Base-by-base conservation (phyloP, 2,888 invertebrate genomes). In the Thecophora atra region DNA sequence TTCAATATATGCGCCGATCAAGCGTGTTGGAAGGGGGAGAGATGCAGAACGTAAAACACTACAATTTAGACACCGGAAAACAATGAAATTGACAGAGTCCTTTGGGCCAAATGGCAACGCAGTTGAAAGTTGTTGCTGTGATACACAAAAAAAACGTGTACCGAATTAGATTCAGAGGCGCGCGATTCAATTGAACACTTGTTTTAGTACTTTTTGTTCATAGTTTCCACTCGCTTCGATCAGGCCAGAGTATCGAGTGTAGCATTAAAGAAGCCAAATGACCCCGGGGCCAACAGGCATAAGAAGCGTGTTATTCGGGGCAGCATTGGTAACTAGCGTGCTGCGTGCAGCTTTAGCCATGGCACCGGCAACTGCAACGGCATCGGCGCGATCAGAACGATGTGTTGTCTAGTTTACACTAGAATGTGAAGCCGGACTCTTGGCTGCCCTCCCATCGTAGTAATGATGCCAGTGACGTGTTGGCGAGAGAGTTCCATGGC, bases 21-120 rank as follows among this genome's bases (percentile, higher is more conserved):
- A 28, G 30, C 8, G 26, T 19, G 28, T 19, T 1, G 66, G 19
- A 19, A 30, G 30, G 30, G 17, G 65, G 56, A 26, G 28, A 42
- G 72, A 63, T 73, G 77, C 64, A 54, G 51, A 19, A 28, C 24
- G 65, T 76, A 68, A 75, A 76, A 80, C 78, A 80, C 79, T 82
- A 82, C 80, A 83, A 82, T 85, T 84, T 83, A 81, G 81, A 82
- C 82, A 84, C 85, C 85, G 85, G 85, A 84, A 84, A 85, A 85
- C 83, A 83, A 83, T 84, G 83, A 83, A 84, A 83, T 82, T 85
- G 83, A 83, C 85, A 82, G 81, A 81, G 77, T 75, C 83, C 83
- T 80, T 75, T 72, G 78, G 84, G 82, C 62, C 56, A 70, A 58
- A 68, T 21, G 17, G 54, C 47, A 47, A 63, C 6, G n/a, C 62